Conservation (phyloP, 2,797 vertebrate genomes). For the Anguilla marmorata region DNA sequence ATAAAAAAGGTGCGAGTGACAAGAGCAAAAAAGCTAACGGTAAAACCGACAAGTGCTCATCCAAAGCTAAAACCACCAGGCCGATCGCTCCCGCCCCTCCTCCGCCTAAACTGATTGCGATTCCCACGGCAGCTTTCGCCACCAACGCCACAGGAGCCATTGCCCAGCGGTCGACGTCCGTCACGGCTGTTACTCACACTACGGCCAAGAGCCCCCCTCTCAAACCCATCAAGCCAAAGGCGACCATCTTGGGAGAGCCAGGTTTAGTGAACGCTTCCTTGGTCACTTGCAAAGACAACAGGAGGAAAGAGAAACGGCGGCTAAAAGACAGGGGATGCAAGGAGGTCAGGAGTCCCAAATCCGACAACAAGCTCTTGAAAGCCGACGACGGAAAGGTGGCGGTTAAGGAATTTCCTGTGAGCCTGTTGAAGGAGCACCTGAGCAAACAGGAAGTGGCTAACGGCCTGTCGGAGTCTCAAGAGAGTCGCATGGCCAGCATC, state of each 20-base stretch:
- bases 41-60: constrained; percentile 86
- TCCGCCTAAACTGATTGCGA: constrained; percentile 94
- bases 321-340: constrained; percentile 92
- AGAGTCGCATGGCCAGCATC: constrained; percentile 98
- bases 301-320: constrained; percentile 94
- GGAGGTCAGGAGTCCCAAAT: constrained; percentile 80
- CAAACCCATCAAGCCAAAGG: constrained; percentile 98
- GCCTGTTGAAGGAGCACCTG: constrained; percentile 95
- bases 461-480: constrained; percentile 85
- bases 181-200: constrained; percentile 82
- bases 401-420: constrained; percentile 85
- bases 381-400: constrained; percentile 74
- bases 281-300: constrained; percentile 87
- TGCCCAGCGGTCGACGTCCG: constrained; percentile 79
- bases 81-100: constrained; percentile 88
- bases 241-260: constrained; percentile 88
- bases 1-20: constrained; percentile 82
- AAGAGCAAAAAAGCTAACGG: constrained; percentile 88
- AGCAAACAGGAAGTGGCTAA: constrained; percentile 88
- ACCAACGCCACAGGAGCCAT: constrained; percentile 76
- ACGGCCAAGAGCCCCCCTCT: constrained; percentile 89
- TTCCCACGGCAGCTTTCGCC: constrained; percentile 85
- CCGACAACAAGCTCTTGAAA: constrained; percentile 77
- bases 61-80: constrained; percentile 89
- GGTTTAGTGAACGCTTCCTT: constrained; percentile 84